A percentile compares a stretch with the other conserved stretches of the same genome.
Conservation (phyloP, 2,797 vertebrate species). For the Enteromius paludinosus region DNA sequence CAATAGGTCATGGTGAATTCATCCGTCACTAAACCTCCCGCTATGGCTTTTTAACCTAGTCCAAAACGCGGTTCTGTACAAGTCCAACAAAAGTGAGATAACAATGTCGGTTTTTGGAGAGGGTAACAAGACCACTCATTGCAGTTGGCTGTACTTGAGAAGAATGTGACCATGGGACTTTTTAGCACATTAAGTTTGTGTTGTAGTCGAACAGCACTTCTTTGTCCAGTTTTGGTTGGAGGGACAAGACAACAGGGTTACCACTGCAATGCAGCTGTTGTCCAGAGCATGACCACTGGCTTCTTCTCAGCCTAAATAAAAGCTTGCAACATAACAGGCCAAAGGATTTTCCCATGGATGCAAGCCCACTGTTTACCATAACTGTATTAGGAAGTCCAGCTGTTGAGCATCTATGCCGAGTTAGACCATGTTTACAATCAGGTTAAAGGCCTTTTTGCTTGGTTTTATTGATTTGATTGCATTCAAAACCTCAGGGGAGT, state of each 20-base stretch:
- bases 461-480: slow-evolving; percentile 33
- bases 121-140: slow-evolving; percentile 34
- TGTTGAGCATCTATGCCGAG: slow-evolving; percentile 46
- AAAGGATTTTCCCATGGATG: slow-evolving; percentile 58
- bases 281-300: slow-evolving; percentile 52
- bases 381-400: slow-evolving; percentile 59
- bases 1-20: slow-evolving; percentile 50
- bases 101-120: slow-evolving; percentile 47
- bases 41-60: slow-evolving; percentile 51
- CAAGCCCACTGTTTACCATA: slow-evolving; percentile 61
- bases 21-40: slow-evolving; percentile 54
- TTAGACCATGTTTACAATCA: slow-evolving; percentile 49
- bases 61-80: slow-evolving; percentile 47
- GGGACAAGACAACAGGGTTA: slow-evolving; percentile 39
- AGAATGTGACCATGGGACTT: slow-evolving; percentile 14
- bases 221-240: slow-evolving; percentile 45
- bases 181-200: slow-evolving; percentile 28
- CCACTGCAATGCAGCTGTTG: slow-evolving; percentile 57
- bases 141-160: slow-evolving; percentile 26
- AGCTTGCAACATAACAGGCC: slow-evolving; percentile 50
- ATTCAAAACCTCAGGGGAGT: slow-evolving; percentile 46
- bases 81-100: slow-evolving; percentile 47
- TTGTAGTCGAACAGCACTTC: slow-evolving; percentile 33
- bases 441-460: slow-evolving; percentile 25
- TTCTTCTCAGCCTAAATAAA: slow-evolving; percentile 61